Evolutionary conservation across 2,888 invertebrate genomes (phyloP).

Genomic region (Lasioglossum pauxillum): DNA sequence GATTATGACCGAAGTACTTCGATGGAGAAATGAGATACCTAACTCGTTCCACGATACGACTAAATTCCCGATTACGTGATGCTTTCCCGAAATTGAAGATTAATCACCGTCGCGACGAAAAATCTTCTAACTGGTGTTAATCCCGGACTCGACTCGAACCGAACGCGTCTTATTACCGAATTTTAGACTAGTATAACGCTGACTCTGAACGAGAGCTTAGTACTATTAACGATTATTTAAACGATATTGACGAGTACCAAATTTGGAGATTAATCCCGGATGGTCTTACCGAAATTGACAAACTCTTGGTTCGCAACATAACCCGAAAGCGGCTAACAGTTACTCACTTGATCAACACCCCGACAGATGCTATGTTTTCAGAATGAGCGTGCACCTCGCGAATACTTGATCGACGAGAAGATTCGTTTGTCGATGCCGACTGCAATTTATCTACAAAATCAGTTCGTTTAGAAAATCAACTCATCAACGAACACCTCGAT

Average conservation of each 20-base stretch:
- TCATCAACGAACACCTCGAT: background rate
- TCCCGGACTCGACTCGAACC: constrained; percentile 12
- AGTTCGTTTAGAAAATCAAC: background rate
- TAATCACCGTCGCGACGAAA: background rate
- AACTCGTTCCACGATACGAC: background rate
- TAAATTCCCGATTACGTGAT: background rate
- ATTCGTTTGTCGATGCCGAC: background rate
- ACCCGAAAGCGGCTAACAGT: background rate
- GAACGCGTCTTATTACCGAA: background rate
- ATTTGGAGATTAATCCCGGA: background rate
- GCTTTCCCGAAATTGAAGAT: background rate
- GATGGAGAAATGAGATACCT: background rate
- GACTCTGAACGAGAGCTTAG: background rate
- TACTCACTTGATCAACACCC: background rate
- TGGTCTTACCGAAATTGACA: background rate
- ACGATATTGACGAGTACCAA: background rate
- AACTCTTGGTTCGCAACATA: background rate
- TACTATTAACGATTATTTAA: background rate
- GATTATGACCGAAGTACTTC: background rate
- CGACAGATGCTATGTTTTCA: background rate
- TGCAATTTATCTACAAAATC: background rate
- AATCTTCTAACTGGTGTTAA: background rate
- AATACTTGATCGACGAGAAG: background rate
- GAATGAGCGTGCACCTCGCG: background rate
- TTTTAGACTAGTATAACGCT: background rate